Evolutionary conservation across 2,888 invertebrate genomes (phyloP), one percentile per base, ranked within the genome.

Genomic region (Eupeodes luniger): DNA sequence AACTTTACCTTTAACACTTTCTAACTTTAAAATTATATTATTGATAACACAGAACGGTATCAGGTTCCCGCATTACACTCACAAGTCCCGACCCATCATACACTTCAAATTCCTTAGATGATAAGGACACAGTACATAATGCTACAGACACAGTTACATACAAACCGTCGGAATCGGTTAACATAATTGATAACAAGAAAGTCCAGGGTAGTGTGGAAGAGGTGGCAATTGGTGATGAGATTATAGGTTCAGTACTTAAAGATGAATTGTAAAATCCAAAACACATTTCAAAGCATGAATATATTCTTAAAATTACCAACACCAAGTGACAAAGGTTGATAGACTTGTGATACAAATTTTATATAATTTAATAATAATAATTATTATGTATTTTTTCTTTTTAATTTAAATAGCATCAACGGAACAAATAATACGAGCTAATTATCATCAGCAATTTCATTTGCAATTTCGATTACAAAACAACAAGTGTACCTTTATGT

Each of bases 81-180:
- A 94, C 94, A 75, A 94, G 94, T 91, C 94, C 95, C 55, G 95
- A 95, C 93, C 94, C 95, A 66, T 94, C 94, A 53, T 93, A 92
- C 72, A 91, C 90, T 67, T 90, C 90, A 16, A 83, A 90, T 83
- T 59, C 66, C 64, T 86, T 88, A 86, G 91, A 92, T 67, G 90
- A 91, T 85, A 86, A 87, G 61, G 85, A 92, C 66, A 91, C 92
- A 86, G 92, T 92, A 88, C 91, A 91, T 90, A 94, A 92, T 90
- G 90, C 92, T 83, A 92, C 93, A 77, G 91, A 93, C 89, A 91
- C 92, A 86, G 94, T 94, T 79, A 92, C 92, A 83, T 94, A 93
- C 78, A 91, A 92, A 90, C 93, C 93, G 89, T 91, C 91, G 90
- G 82, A 85, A 67, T 77, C 78, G 64, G 72, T 83, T 66, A 89